Evolutionary conservation across 2,888 invertebrate genomes (phyloP), one percentile per base, ranked within the genome.

Genomic region (Hydriomena furcata): DNA sequence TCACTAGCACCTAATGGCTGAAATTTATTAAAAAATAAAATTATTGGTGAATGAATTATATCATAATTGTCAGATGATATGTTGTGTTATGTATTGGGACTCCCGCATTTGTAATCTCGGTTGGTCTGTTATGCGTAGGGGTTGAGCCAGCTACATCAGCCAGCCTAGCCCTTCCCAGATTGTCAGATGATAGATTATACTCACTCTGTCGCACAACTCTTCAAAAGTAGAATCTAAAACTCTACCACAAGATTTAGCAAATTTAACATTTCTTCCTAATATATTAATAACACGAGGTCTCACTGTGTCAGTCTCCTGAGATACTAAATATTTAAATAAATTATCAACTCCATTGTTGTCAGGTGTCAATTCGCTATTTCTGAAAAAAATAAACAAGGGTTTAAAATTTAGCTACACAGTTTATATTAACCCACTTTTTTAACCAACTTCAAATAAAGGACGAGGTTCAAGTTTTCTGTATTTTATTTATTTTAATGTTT

Each of bases 1-100:
- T 99, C 99, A 68, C 95, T 95, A 6, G 99, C 98, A 65, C 98
- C 99, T 25, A 99, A 88, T 11, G 99, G 95, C 95, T 97, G 81
- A 78, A 87, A 80, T 10, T 67, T 48, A 60, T 23, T 24, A 41
- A 2, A 42, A 7, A n/a, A 37, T 25, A 24, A 42, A 8, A 35
- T 13, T 43, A 30, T n/a, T n/a, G n/a, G n/a, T n/a, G n/a, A n/a
- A n/a, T n/a, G n/a, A n/a, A n/a, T n/a, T n/a, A n/a, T n/a, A n/a
- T n/a, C n/a, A n/a, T n/a, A n/a, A n/a, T n/a, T n/a, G n/a, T n/a
- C n/a, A n/a, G n/a, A n/a, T n/a, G n/a, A n/a, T n/a, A n/a, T n/a
- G n/a, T n/a, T n/a, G n/a, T n/a, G n/a, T n/a, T n/a, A n/a, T n/a
- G n/a, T n/a, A n/a, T n/a, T n/a, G n/a, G n/a, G n/a, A n/a, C n/a